Conservation (phyloP, 2,888 invertebrate species). For the Baccha elongata region DNA sequence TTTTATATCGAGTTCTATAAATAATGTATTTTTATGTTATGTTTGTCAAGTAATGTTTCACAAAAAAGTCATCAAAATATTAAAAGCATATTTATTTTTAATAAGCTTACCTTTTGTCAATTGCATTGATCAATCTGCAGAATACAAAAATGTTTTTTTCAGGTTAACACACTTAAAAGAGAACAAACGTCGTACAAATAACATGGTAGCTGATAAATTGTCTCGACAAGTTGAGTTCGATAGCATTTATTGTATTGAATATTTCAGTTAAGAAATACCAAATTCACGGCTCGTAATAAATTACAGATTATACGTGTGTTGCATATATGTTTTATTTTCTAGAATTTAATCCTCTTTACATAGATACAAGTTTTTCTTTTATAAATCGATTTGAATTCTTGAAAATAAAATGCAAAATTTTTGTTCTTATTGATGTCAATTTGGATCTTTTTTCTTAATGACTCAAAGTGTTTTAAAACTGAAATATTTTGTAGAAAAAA, state of each 20-base stretch:
- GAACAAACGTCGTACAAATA: background rate
- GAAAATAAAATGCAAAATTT: too few relatives aligned
- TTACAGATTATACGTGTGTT: slow-evolving; percentile 12
- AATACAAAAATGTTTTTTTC: background rate
- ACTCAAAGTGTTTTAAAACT: too few relatives aligned
- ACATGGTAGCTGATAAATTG: background rate
- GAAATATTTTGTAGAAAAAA: too few relatives aligned
- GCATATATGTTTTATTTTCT: background rate
- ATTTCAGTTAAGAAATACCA: background rate
- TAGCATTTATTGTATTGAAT: background rate
- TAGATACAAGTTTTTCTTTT: too few relatives aligned
- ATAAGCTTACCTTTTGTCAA: background rate
- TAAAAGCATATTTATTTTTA: background rate
- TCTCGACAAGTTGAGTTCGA: slow-evolving; percentile 13
- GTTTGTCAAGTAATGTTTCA: too few relatives aligned
- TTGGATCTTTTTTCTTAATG: too few relatives aligned
- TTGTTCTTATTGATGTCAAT: too few relatives aligned
- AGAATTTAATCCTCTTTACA: too few relatives aligned
- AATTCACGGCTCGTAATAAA: slow-evolving; percentile 16
- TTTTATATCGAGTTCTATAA: too few relatives aligned
- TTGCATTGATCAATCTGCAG: background rate
- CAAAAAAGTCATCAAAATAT: background rate
- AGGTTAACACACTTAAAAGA: background rate
- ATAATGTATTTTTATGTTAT: too few relatives aligned
- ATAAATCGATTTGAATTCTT: too few relatives aligned